Base-by-base conservation (phyloP, 64 coral and sea anemone genomes). In the Dendronephthya gigantea region DNA sequence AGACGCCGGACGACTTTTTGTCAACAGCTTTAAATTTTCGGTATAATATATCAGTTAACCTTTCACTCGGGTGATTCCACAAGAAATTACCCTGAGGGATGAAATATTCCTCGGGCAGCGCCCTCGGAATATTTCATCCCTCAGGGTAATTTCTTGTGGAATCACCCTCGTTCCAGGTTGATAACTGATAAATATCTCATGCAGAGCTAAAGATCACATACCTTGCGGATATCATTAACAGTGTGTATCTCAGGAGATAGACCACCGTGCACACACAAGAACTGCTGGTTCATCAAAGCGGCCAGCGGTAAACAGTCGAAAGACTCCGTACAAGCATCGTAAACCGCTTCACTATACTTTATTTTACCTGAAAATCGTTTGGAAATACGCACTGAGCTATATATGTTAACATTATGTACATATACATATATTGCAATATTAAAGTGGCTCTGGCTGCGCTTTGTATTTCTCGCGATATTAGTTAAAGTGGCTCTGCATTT, bases 281-380 rank as follows among this genome's bases (percentile, higher is more conserved):
- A 98, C 37, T 98, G 95, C 85, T 91, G 92, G 83, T 98, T 98
- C 95, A 98, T 98, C 25, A 98, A 68, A 2, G 95, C 95, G 11
- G 95, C 95, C 29, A 98, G 82, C 1, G 95, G 95, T 6, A 98
- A 82, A 16, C 89, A 89, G 83, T 98, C 95, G 75, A 98, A 98
- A 48, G 95, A 93, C 19, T 89, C 88, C 84, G 93, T 98, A 56
- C 95, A 98, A 49, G 87, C 92, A 93, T 98, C 90, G 51, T 98
- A 98, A 68, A 98, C 92, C 19, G 81, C 55, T 85, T 98, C 95
- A 49, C 89, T 86, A 49, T 98, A 98, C 70, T 98, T 98, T 75
- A 98, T 98, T 84, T 98, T 98, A 39, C 95, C 95, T 98, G 49
- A 4, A 91, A 65, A 40, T 0, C 32, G 45, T 90, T 82, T 65